Conservation (phyloP, 2,888 invertebrate genomes). For the Himalopsyche anomala region DNA sequence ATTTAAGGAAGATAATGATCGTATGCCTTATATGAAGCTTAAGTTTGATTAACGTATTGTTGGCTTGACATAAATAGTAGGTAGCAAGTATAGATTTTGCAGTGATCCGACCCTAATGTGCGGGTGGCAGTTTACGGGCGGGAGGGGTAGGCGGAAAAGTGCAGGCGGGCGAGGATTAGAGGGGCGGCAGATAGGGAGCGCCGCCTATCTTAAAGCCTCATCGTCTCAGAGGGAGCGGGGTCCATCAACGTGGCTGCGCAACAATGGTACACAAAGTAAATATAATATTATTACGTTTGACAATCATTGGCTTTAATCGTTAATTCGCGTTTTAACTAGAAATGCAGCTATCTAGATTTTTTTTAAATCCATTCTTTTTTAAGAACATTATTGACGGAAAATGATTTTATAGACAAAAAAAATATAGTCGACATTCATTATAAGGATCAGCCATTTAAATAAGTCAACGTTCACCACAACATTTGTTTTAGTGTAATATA, state of each 20-base stretch:
- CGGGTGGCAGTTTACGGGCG: conserved; percentile 43
- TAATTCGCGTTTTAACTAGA: no score
- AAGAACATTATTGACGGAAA: no score
- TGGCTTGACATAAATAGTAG: neutral
- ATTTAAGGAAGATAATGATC: neutral
- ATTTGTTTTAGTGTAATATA: no score
- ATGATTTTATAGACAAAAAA: no score
- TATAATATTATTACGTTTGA: no score
- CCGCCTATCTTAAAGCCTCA: conserved; percentile 58
- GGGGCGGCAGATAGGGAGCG: conserved; percentile 55
- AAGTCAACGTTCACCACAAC: no score
- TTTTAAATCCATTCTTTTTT: no score
- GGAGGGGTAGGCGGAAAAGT: conserved; percentile 45
- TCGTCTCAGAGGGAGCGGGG: conserved; percentile 60
- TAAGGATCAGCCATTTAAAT: no score
- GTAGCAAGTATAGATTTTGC: conserved; percentile 37
- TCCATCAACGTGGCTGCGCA: conserved; percentile 50
- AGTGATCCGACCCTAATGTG: conserved; percentile 42
- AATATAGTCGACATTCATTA: no score
- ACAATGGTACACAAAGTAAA: neutral
- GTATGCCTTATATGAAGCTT: neutral
- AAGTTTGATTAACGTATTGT: conserved; percentile 25
- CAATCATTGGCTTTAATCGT: no score
- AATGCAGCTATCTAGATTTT: no score
- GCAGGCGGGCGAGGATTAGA: conserved; percentile 45